These are phyloP conservation scores for Caenorhabditis angaria DNA, from an alignment of 2,888 invertebrate species.

Conservation along the genomic window DNA sequence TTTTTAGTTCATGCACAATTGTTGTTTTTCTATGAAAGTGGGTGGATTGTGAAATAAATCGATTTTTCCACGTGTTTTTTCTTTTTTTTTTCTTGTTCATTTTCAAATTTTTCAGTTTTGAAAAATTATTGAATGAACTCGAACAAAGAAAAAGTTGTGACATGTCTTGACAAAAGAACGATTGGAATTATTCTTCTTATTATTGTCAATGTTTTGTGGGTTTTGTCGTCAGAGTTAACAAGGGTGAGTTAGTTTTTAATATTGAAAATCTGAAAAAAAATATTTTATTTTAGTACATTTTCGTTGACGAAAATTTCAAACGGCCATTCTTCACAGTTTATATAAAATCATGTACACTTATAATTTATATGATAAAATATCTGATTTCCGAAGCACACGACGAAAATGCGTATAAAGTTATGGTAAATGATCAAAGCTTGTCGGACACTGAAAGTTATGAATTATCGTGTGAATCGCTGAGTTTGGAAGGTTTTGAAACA, in stretches of 20 bases:
- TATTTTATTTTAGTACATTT: conserved; percentile 77
- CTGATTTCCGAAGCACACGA: conserved; percentile 28
- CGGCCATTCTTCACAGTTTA: conserved; percentile 96
- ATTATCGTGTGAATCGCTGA: conserved; percentile 32
- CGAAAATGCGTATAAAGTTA: conserved; percentile 32
- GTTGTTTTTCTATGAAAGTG: not conserved
- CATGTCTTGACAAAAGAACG: conserved; percentile 40
- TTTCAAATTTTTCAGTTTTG: conserved; percentile 1
- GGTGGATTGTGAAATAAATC: not conserved
- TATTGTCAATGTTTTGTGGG: conserved; percentile 93
- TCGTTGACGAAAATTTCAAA: conserved; percentile 82
- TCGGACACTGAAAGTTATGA: conserved; percentile 34
- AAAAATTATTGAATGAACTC: conserved; percentile 29
- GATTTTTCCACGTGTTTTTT: not conserved
- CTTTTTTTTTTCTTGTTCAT: not conserved
- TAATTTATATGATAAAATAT: conserved; percentile 85
- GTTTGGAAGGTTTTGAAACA: conserved; percentile 52
- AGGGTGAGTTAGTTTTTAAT: conserved; percentile 78
- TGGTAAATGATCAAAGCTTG: conserved; percentile 23
- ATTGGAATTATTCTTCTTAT: conserved; percentile 86
- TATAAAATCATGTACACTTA: conserved; percentile 91
- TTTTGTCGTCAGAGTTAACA: conserved; percentile 90
- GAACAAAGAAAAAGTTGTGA: conserved; percentile 6
- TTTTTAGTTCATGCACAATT: not conserved
- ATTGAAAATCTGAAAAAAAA: conserved; percentile 8